These are phyloP conservation scores for Drosophila takahashii DNA, from an alignment of 1,140 invertebrate genomes.

Conservation along the genomic window DNA sequence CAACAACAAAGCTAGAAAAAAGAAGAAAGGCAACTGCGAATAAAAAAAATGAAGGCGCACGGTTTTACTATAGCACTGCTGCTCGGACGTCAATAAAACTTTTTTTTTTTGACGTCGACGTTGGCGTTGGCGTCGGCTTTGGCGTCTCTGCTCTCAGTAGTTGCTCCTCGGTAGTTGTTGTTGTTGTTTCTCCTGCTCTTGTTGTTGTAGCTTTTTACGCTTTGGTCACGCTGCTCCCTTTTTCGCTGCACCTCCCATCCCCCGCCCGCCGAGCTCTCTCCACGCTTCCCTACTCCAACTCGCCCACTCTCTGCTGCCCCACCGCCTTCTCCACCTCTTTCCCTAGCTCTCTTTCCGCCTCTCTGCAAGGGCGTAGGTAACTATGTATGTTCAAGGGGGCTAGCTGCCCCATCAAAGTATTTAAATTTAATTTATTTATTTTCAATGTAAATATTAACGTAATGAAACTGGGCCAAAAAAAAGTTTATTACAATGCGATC, in stretches of 20 bases:
- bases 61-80: slow-evolving; percentile 36
- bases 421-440: neutral
- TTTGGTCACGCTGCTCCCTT: slow-evolving; percentile 24
- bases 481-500: too few species aligned
- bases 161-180: slow-evolving; percentile 2
- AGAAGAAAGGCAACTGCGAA: slow-evolving; percentile 29
- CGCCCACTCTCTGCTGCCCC: slow-evolving; percentile 8
- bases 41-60: slow-evolving; percentile 42
- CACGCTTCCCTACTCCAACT: slow-evolving; percentile 16
- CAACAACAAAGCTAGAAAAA: slow-evolving; percentile 14
- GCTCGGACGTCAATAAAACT: slow-evolving; percentile 48
- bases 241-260: slow-evolving; percentile 19
- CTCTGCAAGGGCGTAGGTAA: neutral
- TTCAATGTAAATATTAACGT: too few species aligned
- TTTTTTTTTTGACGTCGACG: slow-evolving; percentile 15
- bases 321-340: neutral
- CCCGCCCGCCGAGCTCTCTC: slow-evolving; percentile 3
- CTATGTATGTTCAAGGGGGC: neutral
- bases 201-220: slow-evolving; percentile 14
- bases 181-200: slow-evolving; percentile 7
- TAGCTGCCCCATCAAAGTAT: neutral
- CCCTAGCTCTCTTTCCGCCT: slow-evolving; percentile 11
- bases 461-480: too few species aligned
- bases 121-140: slow-evolving; percentile 36
- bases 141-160: slow-evolving; percentile 24